phyloP scores from a whole-genome alignment of 2,888 invertebrate genomes.

The Aphodius sticticus region DNA sequence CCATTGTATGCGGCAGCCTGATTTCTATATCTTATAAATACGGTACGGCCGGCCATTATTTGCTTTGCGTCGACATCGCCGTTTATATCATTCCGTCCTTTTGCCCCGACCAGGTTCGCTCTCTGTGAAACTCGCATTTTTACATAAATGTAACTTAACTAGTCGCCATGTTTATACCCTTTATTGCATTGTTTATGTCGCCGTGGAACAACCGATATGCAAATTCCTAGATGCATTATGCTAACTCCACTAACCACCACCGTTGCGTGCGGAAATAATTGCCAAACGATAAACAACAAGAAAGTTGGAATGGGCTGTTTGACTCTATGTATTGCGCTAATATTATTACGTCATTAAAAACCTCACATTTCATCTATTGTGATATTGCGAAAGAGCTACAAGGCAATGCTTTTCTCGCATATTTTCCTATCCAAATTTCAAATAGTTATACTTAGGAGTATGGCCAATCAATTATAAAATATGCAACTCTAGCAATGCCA shows the following conservation, averaged over 20 bases:
- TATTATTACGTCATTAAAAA: no score
- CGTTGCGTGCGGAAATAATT: constrained; percentile 12
- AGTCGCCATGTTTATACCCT: constrained; percentile 21
- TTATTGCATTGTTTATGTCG: constrained; percentile 28
- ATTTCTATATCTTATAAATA: constrained; percentile 40
- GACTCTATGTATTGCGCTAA: no score
- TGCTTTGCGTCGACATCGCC: constrained; percentile 30
- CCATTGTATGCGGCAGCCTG: constrained; percentile 38
- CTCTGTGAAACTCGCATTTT: constrained; percentile 30
- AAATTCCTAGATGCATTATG: constrained; percentile 22
- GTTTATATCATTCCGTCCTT: constrained; percentile 31
- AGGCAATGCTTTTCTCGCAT: no score
- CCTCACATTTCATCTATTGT: no score
- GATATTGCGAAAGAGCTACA: no score
- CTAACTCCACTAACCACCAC: neutral
- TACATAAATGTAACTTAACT: constrained; percentile 31
- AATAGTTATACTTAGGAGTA: no score
- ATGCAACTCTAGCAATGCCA: no score
- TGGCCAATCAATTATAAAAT: no score
- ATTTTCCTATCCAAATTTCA: no score
- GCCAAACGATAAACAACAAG: neutral
- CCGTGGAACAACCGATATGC: constrained; percentile 28
- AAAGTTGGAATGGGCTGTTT: no score
- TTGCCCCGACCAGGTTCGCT: constrained; percentile 12
- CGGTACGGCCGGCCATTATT: constrained; percentile 31